Evolutionary conservation across 2,888 invertebrate species (phyloP).

Genomic region (Drosophila limbata): DNA sequence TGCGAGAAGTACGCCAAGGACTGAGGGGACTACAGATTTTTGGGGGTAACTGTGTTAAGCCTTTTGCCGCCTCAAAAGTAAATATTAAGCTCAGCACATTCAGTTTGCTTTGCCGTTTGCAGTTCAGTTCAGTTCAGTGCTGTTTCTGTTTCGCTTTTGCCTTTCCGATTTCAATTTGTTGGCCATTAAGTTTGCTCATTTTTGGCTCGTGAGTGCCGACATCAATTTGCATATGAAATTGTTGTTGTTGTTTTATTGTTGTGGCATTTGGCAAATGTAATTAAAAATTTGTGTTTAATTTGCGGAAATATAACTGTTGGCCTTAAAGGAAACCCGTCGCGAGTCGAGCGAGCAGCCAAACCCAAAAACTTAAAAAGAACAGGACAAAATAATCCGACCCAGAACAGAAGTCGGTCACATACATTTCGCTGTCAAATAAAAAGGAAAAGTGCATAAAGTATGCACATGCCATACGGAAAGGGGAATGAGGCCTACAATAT

Average conservation of each 20-base stretch:
- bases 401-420: slow-evolving; percentile 69
- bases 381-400: neutral
- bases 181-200: slow-evolving; percentile 73
- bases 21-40: neutral
- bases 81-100: slow-evolving; percentile 69
- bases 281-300: slow-evolving; percentile 74
- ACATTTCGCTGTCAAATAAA: slow-evolving; percentile 72
- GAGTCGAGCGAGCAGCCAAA: slow-evolving; percentile 4
- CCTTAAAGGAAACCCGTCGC: slow-evolving; percentile 16
- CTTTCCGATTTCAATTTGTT: slow-evolving; percentile 74
- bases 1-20: neutral
- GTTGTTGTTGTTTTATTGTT: slow-evolving; percentile 48
- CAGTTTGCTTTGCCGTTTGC: slow-evolving; percentile 31
- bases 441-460: slow-evolving; percentile 78
- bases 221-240: slow-evolving; percentile 78
- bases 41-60: slow-evolving; percentile 50
- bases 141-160: slow-evolving; percentile 6
- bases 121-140: slow-evolving; percentile 7
- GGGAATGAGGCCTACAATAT: slow-evolving; percentile 69
- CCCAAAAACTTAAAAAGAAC: slow-evolving; percentile 4
- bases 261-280: slow-evolving; percentile 68
- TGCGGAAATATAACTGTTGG: slow-evolving; percentile 58
- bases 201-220: slow-evolving; percentile 50
- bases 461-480: neutral
- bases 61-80: slow-evolving; percentile 49